Percentiles rank a stretch among this genome's conserved stretches.
Conservation (phyloP, 2,888 invertebrate genomes). For the Amphiduros pacificus region DNA sequence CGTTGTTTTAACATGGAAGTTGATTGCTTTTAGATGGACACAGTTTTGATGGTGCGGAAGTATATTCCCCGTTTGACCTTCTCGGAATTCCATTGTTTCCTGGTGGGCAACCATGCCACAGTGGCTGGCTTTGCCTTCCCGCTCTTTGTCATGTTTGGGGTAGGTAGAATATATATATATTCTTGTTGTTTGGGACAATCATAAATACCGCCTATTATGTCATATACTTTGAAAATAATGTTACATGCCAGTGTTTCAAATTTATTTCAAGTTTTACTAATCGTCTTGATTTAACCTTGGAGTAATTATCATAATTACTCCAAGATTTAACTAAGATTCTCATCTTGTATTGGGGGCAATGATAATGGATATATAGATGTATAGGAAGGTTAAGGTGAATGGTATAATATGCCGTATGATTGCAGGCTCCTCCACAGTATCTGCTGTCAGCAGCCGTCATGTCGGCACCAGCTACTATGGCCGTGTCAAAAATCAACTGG, state of each 20-base stretch:
- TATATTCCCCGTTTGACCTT: slow-evolving; percentile 16
- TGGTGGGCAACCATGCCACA: slow-evolving; percentile 24
- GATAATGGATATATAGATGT: too few species aligned
- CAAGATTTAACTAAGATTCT: too few species aligned
- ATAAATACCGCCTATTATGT: too few species aligned
- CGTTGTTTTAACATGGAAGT: neutral
- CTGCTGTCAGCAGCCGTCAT: slow-evolving; percentile 33
- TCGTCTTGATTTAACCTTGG: too few species aligned
- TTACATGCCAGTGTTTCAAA: too few species aligned
- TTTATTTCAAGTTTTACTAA: too few species aligned
- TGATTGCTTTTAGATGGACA: slow-evolving; percentile 18
- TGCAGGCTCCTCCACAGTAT: slow-evolving; percentile 32
- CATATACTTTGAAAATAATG: too few species aligned
- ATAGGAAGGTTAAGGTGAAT: too few species aligned
- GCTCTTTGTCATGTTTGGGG: slow-evolving; percentile 24
- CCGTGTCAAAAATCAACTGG: slow-evolving; percentile 32
- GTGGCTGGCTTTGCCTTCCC: slow-evolving; percentile 25
- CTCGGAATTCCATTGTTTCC: slow-evolving; percentile 24
- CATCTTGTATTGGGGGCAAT: too few species aligned
- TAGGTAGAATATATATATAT: too few species aligned
- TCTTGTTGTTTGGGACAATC: too few species aligned
- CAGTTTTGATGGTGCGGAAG: slow-evolving; percentile 20
- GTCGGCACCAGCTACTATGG: slow-evolving; percentile 34
- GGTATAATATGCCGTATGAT: neutral
- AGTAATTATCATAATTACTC: too few species aligned